Base-by-base conservation (phyloP, 2,113 vertebrate genomes). In the Rattus rattus region DNA sequence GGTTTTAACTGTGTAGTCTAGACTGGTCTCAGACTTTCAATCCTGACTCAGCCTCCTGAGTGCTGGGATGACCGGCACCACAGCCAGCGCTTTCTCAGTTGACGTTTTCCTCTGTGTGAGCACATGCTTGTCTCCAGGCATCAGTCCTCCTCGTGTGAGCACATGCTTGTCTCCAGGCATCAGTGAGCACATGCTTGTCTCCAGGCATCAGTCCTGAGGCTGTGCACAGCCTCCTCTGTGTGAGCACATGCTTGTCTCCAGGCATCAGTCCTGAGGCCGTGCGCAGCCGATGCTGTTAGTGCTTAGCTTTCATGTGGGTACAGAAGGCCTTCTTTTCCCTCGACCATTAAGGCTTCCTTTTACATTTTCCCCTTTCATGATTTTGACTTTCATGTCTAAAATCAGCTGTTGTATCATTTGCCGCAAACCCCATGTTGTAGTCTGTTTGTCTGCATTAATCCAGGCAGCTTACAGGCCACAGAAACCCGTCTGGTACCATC, bases 241-340 rank as follows among this genome's bases (percentile, higher is more conserved):
- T 43, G 43, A 43, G 43, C 43, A 43, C 43, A 43, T 43, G 43
- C 43, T 43, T 43, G 43, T 43, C 43, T 43, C 43, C 43, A 43
- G 43, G 43, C 9, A 7, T 61, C 20, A 19, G 7, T 39, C 79
- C 88, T 26, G 43, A 33, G 17, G 47, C 85, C 61, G 4, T 43
- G 43, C 1, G 24, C 33, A 19, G 47, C 47, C 7, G 30, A 5
- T 30, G 1, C 1, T 7, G 13, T 43, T n/a, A 47, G 30, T 4
- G 47, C 14, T 59, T 63, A 79, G 76, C 7, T 43, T 94, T 56
- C 24, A 4, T 16, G 0, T 70, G 54, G 39, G 24, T 7, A 22
- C 47, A 26, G 88, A 90, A 72, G 67, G 5, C 17, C 43, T 47
- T 26, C 19, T 91, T 36, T 89, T 52, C 69, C 39, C 72, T 84